Evolutionary conservation across 2,113 vertebrate species (phyloP).

Genomic region (Ramphastos sulfuratus): DNA sequence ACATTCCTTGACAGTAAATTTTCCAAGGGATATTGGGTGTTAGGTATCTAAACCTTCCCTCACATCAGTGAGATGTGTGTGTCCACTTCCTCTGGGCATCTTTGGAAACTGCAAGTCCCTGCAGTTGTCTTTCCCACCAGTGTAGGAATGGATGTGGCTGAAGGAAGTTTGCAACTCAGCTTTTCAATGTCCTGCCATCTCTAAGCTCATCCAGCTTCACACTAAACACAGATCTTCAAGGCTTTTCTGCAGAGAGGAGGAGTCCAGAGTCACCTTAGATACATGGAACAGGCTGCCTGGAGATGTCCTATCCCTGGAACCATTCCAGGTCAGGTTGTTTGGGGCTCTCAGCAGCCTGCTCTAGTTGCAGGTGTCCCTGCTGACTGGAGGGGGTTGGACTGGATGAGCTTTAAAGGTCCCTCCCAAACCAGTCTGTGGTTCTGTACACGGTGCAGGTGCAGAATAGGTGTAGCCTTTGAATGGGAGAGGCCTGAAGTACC

Average conservation of each 20-base stretch:
- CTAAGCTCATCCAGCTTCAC: neutral
- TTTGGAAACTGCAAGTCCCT: neutral
- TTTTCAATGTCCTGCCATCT: neutral
- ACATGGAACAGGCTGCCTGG: neutral
- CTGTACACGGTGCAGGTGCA: neutral
- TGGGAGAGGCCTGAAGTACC: neutral
- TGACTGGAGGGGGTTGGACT: neutral
- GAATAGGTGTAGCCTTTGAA: accelerated
- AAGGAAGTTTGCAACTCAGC: neutral
- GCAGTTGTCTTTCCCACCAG: neutral
- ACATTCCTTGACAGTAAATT: neutral
- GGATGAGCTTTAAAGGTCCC: neutral
- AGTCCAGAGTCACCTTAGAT: neutral
- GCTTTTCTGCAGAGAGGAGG: neutral
- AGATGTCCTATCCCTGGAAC: neutral
- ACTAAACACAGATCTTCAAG: neutral
- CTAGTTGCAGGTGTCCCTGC: neutral
- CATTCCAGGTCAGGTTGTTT: neutral
- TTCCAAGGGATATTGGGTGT: neutral
- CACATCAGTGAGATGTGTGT: neutral
- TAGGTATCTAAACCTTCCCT: neutral
- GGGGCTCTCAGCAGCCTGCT: neutral
- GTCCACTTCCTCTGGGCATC: neutral
- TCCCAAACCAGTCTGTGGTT: neutral
- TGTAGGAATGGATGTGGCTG: neutral